Evolutionary conservation across 1,140 invertebrate genomes (phyloP), one percentile per base, ranked within the genome.

Genomic region (Leptopilina boulardi): DNA sequence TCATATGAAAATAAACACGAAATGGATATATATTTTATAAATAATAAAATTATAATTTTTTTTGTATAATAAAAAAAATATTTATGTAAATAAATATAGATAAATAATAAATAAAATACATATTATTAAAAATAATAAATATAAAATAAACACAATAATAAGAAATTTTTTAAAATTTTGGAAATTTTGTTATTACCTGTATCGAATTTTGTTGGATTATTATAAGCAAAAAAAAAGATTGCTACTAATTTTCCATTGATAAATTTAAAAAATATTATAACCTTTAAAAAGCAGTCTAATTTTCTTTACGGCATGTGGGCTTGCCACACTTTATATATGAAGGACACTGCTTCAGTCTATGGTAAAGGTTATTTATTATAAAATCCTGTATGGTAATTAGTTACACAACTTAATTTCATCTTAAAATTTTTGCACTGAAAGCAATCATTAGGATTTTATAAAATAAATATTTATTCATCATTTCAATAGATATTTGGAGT

Each of bases 271-370:
- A 66, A 34, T 23, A 66, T 30, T 30, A 66, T 66, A 47, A 51
- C 10, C 26, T 66, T 26, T 66, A 66, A 34, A 66, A 66, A 66
- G 26, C 23, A 23, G 59, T 30, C 59, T 66, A 66, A 66, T 66
- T 66, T 66, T 34, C 59, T 66, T 30, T 66, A 66, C 26, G 59
- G 59, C 59, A 30, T 66, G 59, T 66, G 59, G 59, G 59, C 59
- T 66, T 66, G 59, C 59, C 21, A 66, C 59, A 66, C 59, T 66
- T 66, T 30, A 38, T 30, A 30, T 30, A 59, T 30, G 59, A 66
- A 66, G 59, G 59, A 66, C 59, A 66, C 26, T 15, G 59, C 26
- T 66, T 26, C 21, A 15, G 1, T 26, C 18, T 15, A 59, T 30
- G 59, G 59, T 34, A 66, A 66, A 66, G 59, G 59, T 66, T 66